Conservation (phyloP, 35 echinoderm and acorn worm species). For the Chiridota heheva region DNA sequence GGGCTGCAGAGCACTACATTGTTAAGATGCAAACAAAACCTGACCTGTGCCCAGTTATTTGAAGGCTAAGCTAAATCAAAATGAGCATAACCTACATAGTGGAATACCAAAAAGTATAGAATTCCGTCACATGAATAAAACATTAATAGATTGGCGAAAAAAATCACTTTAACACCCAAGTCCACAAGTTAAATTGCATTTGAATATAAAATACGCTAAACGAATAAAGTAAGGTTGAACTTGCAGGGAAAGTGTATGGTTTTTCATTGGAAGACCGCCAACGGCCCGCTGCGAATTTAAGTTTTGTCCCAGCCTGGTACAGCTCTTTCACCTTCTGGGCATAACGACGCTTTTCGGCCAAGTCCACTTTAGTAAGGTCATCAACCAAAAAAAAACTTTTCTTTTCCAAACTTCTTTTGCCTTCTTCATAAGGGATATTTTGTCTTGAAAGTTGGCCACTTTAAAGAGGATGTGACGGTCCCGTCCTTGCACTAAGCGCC, state of each 20-base stretch:
- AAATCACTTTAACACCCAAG: too few relatives aligned
- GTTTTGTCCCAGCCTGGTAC: background rate
- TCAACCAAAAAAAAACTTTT: background rate
- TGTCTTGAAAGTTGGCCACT: background rate
- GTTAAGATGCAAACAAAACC: too few relatives aligned
- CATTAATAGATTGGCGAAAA: too few relatives aligned
- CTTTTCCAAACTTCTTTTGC: background rate
- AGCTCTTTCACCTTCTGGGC: background rate
- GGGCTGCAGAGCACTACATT: too few relatives aligned
- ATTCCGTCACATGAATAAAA: too few relatives aligned
- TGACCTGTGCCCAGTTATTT: too few relatives aligned
- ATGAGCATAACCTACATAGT: too few relatives aligned
- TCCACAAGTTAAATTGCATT: too few relatives aligned
- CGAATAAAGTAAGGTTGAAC: too few relatives aligned
- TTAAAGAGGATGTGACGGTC: slow-evolving; percentile 25
- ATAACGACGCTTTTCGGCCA: background rate
- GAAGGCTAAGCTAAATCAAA: too few relatives aligned
- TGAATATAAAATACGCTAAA: too few relatives aligned
- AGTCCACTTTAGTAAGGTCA: background rate
- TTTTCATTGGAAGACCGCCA: background rate
- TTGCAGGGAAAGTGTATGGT: background rate
- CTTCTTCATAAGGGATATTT: background rate
- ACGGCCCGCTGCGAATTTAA: background rate
- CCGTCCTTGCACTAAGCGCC: background rate
- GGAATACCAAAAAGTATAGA: too few relatives aligned